These are phyloP conservation scores for Triplophysa yarkandensis DNA, from an alignment of 2,797 vertebrate genomes.

Conservation along the genomic window DNA sequence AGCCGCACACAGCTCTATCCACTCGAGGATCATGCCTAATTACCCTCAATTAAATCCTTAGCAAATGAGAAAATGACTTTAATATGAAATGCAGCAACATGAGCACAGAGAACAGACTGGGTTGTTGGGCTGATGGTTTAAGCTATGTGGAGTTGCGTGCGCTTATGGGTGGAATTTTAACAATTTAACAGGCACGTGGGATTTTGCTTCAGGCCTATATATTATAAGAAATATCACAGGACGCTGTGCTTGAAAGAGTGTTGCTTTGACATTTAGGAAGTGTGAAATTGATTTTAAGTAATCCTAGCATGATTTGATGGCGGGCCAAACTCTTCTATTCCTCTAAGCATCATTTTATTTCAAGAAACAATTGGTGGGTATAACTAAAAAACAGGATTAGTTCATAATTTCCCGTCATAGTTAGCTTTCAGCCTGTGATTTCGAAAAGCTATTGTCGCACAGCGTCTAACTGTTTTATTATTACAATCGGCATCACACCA, in stretches of 20 bases:
- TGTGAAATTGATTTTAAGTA: slow-evolving; percentile 28
- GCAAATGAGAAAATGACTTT: slow-evolving; percentile 81
- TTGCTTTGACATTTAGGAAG: slow-evolving; percentile 27
- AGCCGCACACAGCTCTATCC: slow-evolving; percentile 70
- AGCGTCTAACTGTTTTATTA: slow-evolving; percentile 2
- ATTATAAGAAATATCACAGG: slow-evolving; percentile 7
- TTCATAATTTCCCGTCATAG: neutral
- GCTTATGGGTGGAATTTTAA: neutral
- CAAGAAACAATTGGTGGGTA: too few relatives aligned
- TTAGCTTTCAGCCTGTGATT: neutral
- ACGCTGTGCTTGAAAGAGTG: slow-evolving; percentile 8
- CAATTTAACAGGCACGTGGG: neutral
- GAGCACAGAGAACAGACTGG: slow-evolving; percentile 61
- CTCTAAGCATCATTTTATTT: too few relatives aligned
- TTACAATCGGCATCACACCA: slow-evolving; percentile 30
- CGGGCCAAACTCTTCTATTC: neutral
- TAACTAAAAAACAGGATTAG: neutral
- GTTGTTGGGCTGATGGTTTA: neutral
- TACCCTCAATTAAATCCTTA: slow-evolving; percentile 81
- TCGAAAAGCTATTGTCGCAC: slow-evolving; percentile 1
- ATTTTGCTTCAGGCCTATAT: slow-evolving; percentile 1
- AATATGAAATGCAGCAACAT: slow-evolving; percentile 80
- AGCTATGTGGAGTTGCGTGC: slow-evolving; percentile 8
- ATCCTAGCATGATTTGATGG: neutral
- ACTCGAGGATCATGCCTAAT: slow-evolving; percentile 77